These are phyloP conservation scores for Gonioctena quinquepunctata DNA, from an alignment of 1,140 invertebrate genomes.

Conservation along the genomic window DNA sequence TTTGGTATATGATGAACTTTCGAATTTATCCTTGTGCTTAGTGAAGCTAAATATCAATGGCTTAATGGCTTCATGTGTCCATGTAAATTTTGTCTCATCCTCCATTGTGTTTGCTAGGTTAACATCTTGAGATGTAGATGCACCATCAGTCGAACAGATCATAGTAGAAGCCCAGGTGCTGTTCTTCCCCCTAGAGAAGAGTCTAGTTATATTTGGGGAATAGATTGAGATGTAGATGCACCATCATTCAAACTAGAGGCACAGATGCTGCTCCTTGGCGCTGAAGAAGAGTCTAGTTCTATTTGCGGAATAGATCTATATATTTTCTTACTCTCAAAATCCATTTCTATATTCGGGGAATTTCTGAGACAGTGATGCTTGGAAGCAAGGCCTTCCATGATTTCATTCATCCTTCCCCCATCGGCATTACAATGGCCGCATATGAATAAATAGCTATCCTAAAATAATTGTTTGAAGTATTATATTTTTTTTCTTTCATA, in stretches of 20 bases:
- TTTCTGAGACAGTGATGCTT: constrained; percentile 1
- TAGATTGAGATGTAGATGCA: too few relatives aligned
- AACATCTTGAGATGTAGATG: background rate
- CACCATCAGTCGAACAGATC: background rate
- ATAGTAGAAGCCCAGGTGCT: background rate
- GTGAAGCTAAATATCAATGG: background rate
- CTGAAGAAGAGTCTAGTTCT: too few relatives aligned
- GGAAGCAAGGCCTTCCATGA: background rate
- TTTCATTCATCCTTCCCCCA: background rate
- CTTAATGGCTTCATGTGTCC: constrained; percentile 2
- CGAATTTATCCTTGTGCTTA: background rate
- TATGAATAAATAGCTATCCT: background rate
- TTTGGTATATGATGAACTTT: background rate
- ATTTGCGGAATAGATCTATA: too few relatives aligned
- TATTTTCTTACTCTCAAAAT: background rate
- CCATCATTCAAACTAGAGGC: too few relatives aligned
- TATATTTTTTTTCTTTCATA: background rate
- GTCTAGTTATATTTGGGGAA: background rate
- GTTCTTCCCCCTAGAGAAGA: background rate
- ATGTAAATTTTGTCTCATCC: background rate
- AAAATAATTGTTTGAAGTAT: background rate
- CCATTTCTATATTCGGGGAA: background rate
- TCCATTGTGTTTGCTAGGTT: background rate
- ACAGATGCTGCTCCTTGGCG: too few relatives aligned
- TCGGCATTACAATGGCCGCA: background rate